Percentiles rank a stretch among this genome's conserved stretches.
phyloP scores from a whole-genome alignment of 2,888 invertebrate species.

The Fabriciana adippe region DNA sequence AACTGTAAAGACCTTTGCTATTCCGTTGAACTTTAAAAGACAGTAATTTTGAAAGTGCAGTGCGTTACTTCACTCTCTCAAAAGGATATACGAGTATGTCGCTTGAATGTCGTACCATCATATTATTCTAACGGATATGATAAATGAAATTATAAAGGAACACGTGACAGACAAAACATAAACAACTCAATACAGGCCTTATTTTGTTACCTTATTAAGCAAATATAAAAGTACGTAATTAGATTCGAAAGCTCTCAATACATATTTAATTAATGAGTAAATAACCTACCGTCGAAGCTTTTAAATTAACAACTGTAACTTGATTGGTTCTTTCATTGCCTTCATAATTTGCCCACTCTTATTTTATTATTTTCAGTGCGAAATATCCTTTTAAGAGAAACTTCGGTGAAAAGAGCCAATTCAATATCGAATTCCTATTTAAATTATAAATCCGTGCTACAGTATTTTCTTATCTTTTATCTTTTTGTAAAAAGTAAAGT shows the following conservation, averaged over 20 bases:
- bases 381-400: neutral
- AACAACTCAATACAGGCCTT: neutral
- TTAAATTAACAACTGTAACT: constrained; percentile 1
- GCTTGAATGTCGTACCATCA: too few relatives aligned
- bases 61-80: neutral
- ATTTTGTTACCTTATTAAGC: neutral
- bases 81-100: too few relatives aligned
- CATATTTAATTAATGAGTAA: neutral
- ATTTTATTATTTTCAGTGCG: neutral
- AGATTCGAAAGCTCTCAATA: constrained; percentile 6
- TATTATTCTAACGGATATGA: too few relatives aligned
- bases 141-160: too few relatives aligned
- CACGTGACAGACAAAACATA: too few relatives aligned
- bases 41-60: constrained; percentile 19
- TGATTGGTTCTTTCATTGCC: neutral
- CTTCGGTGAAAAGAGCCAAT: neutral
- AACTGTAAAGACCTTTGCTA: constrained; percentile 13
- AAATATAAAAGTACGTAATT: constrained; percentile 5
- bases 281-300: neutral
- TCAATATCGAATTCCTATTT: neutral
- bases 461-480: constrained; percentile 14
- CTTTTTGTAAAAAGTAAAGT: constrained; percentile 21
- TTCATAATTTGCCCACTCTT: neutral
- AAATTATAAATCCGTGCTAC: constrained; percentile 5
- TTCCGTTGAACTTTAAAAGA: constrained; percentile 18